Evolutionary conservation across 2,888 invertebrate species (phyloP), one percentile per base, ranked within the genome.

Genomic region (Oxyscelio sp.): DNA sequence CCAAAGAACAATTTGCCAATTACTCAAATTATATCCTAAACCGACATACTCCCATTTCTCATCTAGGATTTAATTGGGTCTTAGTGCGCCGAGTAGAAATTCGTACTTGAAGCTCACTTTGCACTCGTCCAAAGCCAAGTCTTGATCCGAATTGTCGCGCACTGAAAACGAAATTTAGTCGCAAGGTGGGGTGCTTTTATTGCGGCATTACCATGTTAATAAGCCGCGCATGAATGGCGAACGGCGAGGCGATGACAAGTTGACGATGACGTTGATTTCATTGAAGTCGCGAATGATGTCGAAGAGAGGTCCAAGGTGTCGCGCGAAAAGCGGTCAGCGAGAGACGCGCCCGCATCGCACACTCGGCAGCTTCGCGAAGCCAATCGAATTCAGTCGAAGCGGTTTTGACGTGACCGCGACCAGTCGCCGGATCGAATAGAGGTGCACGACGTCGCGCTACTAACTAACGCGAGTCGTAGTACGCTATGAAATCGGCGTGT

Each of bases 361-460:
- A 45, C 52, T n/a, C 19, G 43, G 19, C 6, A 34, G 50, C 34
- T 50, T 34, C 70, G 70, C 22, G 58, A 52, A 45, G 45, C 68
- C 48, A 59, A 48, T 58, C 59, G 59, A 70, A 50, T 31, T 43
- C 45, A 48, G 34, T 31, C 58, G 58, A 50, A 22, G 50, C 22
- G n/a, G 13, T 50, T 50, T 50, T 50, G 22, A 15, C 50, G 50
- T 22, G 50, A n/a, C 21, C 21, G 6, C 19, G 70, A 21, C 50
- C 27, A 50, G 21, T 19, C 63, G 70, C 54, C n/a, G 24, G 50
- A 66, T 50, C 34, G 24, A 58, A 66, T 45, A 27, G 65, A 71
- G 65, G 83, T 79, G 78, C 71, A 79, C 74, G 83, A 74, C 83
- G 83, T 68, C 78, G 68, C 83, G 68, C 22, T 73, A 19, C 43